phyloP scores from a whole-genome alignment of 2,888 invertebrate species.

The Aleiodes testaceus region DNA sequence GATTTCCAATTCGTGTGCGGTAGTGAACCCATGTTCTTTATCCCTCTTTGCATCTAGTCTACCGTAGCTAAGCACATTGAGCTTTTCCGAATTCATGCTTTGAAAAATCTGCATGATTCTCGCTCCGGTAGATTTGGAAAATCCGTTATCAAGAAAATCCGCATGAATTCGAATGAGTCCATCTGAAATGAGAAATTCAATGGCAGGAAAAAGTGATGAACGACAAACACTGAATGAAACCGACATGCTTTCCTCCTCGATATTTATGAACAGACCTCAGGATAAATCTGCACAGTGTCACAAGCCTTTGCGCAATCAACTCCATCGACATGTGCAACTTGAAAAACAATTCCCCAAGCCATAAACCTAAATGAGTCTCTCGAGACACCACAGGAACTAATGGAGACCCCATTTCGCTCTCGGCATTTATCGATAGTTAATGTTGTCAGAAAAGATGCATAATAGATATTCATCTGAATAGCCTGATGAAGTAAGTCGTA shows the following conservation, averaged over 20 bases:
- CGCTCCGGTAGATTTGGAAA: not conserved
- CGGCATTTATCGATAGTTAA: constrained; percentile 20
- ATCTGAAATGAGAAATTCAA: too few relatives aligned
- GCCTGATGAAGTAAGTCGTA: constrained; percentile 14
- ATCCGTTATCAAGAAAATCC: not conserved
- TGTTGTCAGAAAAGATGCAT: not conserved
- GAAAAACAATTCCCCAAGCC: not conserved
- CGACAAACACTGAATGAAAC: too few relatives aligned
- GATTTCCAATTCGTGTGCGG: not conserved
- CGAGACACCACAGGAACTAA: not conserved
- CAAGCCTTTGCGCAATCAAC: too few relatives aligned
- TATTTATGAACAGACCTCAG: too few relatives aligned
- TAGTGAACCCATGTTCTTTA: not conserved
- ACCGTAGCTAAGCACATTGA: constrained; percentile 27
- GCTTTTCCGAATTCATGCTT: constrained; percentile 3
- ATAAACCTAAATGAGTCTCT: not conserved
- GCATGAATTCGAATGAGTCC: too few relatives aligned
- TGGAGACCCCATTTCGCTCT: constrained; percentile 1
- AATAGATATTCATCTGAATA: constrained; percentile 29
- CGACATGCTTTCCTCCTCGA: too few relatives aligned
- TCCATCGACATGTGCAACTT: too few relatives aligned
- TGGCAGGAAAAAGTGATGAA: too few relatives aligned
- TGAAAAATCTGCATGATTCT: constrained; percentile 33
- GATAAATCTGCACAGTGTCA: too few relatives aligned
- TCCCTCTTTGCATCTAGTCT: constrained; percentile 15